Percentiles rank a stretch among this genome's conserved stretches.
Evolutionary conservation across 2,797 vertebrate species (phyloP).

Genomic region (Holocentrus rufus): DNA sequence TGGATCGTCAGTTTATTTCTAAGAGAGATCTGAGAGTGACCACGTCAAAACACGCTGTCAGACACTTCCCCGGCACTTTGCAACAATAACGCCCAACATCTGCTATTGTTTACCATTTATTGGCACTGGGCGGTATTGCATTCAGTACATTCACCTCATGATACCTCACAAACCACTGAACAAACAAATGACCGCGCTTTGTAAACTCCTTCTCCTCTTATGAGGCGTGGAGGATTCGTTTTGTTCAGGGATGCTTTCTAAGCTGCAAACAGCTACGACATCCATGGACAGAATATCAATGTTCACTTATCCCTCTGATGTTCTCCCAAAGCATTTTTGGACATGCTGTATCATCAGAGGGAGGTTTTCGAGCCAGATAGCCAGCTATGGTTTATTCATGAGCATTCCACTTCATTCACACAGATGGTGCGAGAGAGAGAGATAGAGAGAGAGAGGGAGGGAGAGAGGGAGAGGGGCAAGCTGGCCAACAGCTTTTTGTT

Average conservation of each 20-base stretch:
- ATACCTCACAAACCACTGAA: constrained; percentile 50
- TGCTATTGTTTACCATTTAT: constrained; percentile 44
- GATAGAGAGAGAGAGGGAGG: neutral
- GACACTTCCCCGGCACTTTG: constrained; percentile 22
- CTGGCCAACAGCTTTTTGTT: constrained; percentile 29
- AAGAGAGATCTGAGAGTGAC: constrained; percentile 31
- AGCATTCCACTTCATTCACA: constrained; percentile 24
- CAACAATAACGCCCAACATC: constrained; percentile 35
- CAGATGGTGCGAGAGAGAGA: constrained; percentile 9
- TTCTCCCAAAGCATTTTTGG: constrained; percentile 38
- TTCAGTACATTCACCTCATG: constrained; percentile 6
- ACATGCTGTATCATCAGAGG: constrained; percentile 44
- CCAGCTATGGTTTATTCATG: constrained; percentile 51
- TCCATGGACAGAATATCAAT: constrained; percentile 49
- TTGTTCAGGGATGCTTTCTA: constrained; percentile 29
- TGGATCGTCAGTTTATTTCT: constrained; percentile 22
- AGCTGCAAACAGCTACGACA: constrained; percentile 40
- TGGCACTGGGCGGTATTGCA: constrained; percentile 16
- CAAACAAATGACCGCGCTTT: constrained; percentile 56
- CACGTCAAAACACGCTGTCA: constrained; percentile 41
- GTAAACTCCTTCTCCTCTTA: constrained; percentile 49
- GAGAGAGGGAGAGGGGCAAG: constrained; percentile 3
- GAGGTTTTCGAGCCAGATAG: constrained; percentile 33
- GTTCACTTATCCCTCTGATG: constrained; percentile 50
- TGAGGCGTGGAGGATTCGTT: constrained; percentile 18